Evolutionary conservation across 1,140 invertebrate species (phyloP), one percentile per base, ranked within the genome.

Genomic region (Nasonia giraulti): DNA sequence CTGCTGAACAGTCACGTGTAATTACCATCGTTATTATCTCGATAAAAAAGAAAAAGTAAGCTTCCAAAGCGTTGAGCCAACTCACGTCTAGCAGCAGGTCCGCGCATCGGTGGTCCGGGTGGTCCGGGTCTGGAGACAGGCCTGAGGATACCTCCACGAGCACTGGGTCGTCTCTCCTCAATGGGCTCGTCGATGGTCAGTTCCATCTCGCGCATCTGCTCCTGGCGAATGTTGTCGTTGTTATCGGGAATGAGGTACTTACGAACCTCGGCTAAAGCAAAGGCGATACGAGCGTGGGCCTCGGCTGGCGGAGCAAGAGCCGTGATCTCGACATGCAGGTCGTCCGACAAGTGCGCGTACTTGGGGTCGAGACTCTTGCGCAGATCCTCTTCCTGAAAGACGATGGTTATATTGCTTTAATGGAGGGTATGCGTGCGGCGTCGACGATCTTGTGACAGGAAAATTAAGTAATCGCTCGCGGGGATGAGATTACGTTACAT

Each of bases 291-390:
- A 23, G 97, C 96, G 91, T 99, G 97, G 1, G 97, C 97, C 91
- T 99, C 98, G 0, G 97, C 96, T 0, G 98, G 97, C 20, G 97
- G 96, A 8, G 97, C 98, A 83, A 97, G 94, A 17, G 97, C 97
- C 69, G 97, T 96, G 83, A 99, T 97, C 91, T 99, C 97, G 0
- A 99, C 97, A 91, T 99, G 98, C 5, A 99, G 94, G 87, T 99
- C 98, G 87, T 99, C 98, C 80, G 95, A 95, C 17, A 99, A 94
- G 92, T 99, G 98, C 11, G 97, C 95, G 91, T 98, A 99, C 91
- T 99, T 98, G 0, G 97, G 97, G 91, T 99, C 98, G 74, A 97
- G 93, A 1, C 97, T 96, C 88, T 95, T 95, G 55, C 98, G 94
- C 27, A 97, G 93, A 90, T 99, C 97, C 89, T 99, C 97, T 92